Evolutionary conservation across 2,888 invertebrate genomes (phyloP).

Genomic region (Schizotus pectinicornis): DNA sequence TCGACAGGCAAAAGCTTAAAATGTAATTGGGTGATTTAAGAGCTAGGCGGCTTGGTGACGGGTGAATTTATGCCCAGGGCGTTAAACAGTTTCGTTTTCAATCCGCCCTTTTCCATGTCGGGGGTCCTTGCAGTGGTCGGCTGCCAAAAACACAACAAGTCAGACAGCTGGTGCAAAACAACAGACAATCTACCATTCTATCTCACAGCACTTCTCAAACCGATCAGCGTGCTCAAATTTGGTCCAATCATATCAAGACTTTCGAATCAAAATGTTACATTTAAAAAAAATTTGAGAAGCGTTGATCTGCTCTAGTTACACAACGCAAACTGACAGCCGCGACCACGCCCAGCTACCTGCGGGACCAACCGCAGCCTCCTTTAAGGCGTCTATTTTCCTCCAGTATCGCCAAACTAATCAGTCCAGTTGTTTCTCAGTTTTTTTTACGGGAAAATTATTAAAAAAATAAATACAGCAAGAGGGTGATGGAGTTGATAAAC

Average conservation of each 20-base stretch:
- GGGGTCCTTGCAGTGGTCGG: conserved; percentile 70
- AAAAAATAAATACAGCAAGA: neutral
- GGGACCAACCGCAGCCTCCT: no score
- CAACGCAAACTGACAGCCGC: no score
- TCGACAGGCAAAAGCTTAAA: conserved; percentile 21
- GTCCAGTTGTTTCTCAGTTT: conserved; percentile 1
- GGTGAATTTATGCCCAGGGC: conserved; percentile 81
- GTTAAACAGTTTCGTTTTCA: conserved; percentile 86
- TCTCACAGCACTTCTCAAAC: neutral
- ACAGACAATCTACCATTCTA: conserved; percentile 2
- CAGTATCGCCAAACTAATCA: neutral
- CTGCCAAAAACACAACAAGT: conserved; percentile 56
- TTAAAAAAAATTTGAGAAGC: no score
- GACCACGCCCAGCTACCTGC: no score
- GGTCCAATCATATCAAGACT: no score
- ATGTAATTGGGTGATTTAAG: conserved; percentile 41
- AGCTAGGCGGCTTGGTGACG: conserved; percentile 55
- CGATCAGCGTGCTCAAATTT: neutral
- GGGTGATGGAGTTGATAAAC: conserved; percentile 54
- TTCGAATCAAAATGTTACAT: no score
- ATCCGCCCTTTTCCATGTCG: conserved; percentile 75
- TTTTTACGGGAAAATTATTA: conserved; percentile 34
- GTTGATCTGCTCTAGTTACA: no score
- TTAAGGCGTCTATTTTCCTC: neutral
- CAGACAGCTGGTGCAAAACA: conserved; percentile 17